These are phyloP conservation scores for Oreohelix idahoensis DNA, from an alignment of 1,140 invertebrate species.

Conservation along the genomic window DNA sequence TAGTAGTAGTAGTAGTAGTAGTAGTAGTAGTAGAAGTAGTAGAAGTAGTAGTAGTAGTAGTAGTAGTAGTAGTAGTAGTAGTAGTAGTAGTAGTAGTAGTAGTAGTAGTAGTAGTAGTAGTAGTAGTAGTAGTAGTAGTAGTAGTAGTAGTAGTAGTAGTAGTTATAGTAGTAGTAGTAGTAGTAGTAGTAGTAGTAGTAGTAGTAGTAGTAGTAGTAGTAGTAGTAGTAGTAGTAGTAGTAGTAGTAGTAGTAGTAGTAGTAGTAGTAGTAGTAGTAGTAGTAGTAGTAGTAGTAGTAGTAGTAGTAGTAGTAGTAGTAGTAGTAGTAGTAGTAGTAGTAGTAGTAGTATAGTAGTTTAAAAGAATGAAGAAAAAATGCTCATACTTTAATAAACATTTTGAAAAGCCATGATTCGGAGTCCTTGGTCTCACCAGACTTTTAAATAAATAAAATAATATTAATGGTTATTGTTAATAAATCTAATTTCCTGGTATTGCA, in stretches of 20 bases:
- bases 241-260: constrained; percentile 10
- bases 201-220: constrained; percentile 10
- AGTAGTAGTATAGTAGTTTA: too few species aligned
- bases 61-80: constrained; percentile 34
- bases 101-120: constrained; percentile 31
- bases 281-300: constrained; percentile 9
- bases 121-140: constrained; percentile 36
- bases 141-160: constrained; percentile 37
- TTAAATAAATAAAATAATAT: too few species aligned
- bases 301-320: constrained; percentile 10
- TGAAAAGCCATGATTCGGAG: too few species aligned
- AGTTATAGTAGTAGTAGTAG: constrained; percentile 36
- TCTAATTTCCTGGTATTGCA: too few species aligned
- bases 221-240: constrained; percentile 21
- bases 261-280: constrained; percentile 6
- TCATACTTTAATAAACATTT: background rate
- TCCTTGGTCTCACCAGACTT: too few species aligned
- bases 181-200: constrained; percentile 29
- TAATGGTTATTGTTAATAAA: too few species aligned
- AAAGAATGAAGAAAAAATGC: too few species aligned
- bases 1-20: constrained; percentile 5
- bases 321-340: constrained; percentile 9
- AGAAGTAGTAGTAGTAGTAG: constrained; percentile 29
- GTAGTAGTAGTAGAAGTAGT: constrained; percentile 17
- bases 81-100: constrained; percentile 27